These are phyloP conservation scores for Physeter macrocephalus DNA, from an alignment of 2,113 vertebrate genomes.

Conservation along the genomic window DNA sequence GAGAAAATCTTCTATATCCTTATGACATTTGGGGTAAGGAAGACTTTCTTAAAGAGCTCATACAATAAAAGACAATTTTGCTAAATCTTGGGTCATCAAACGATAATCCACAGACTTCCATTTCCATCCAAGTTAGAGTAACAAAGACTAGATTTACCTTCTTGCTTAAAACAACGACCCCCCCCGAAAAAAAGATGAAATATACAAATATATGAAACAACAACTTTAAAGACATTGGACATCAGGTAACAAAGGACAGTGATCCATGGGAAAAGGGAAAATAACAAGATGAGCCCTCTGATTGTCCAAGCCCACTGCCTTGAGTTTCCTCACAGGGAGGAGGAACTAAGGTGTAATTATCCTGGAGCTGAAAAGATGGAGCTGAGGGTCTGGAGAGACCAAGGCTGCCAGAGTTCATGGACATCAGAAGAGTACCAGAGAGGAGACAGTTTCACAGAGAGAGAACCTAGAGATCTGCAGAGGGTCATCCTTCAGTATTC, in stretches of 20 bases:
- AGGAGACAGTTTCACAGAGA: neutral
- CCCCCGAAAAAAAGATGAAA: neutral
- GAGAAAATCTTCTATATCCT: neutral
- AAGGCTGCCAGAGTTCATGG: neutral
- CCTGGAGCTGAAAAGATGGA: neutral
- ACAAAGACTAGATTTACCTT: neutral
- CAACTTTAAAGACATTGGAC: neutral
- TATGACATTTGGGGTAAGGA: neutral
- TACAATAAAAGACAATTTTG: neutral
- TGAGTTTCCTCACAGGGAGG: neutral
- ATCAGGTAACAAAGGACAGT: neutral
- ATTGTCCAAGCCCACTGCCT: neutral
- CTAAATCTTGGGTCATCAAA: neutral
- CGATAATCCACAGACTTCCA: neutral
- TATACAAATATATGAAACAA: neutral
- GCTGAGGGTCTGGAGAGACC: neutral
- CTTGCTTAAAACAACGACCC: neutral
- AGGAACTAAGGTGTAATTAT: neutral
- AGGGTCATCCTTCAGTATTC: neutral
- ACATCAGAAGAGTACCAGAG: neutral
- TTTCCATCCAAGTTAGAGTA: neutral
- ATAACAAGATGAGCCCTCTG: neutral
- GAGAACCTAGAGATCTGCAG: neutral
- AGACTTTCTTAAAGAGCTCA: neutral
- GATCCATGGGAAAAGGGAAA: neutral